phyloP scores from a whole-genome alignment of 2,888 invertebrate genomes.

The Girardia tigrina region DNA sequence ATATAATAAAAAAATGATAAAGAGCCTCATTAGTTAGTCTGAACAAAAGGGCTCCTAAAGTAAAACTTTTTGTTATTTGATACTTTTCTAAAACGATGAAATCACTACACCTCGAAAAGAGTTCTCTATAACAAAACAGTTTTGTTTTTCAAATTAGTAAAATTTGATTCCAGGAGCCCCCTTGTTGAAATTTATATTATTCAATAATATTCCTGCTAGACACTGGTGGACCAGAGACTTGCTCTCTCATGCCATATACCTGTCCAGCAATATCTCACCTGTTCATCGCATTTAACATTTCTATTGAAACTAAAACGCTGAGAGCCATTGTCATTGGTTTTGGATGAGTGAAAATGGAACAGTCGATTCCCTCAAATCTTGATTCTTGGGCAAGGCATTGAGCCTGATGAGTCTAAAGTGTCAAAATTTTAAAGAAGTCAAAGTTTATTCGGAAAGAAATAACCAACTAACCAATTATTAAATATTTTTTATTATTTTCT shows the following conservation, averaged over 20 bases:
- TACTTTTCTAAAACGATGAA: background rate
- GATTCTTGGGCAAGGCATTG: conserved; percentile 50
- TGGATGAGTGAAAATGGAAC: conserved; percentile 34
- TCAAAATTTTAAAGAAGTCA: too few relatives aligned
- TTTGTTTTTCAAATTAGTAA: background rate
- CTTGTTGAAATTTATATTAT: background rate
- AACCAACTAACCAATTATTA: too few relatives aligned
- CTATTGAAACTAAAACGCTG: conserved; percentile 97
- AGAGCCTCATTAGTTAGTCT: conserved; percentile 20
- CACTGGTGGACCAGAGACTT: background rate
- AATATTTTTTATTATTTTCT: too few relatives aligned
- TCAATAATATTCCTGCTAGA: conserved; percentile 10
- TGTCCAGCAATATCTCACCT: conserved; percentile 55
- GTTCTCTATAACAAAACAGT: conserved; percentile 7
- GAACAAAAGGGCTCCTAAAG: conserved; percentile 17
- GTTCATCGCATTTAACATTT: conserved; percentile 99
- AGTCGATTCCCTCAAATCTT: conserved; percentile 38
- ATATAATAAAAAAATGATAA: background rate
- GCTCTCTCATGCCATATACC: background rate
- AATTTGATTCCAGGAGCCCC: conserved; percentile 7
- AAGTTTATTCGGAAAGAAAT: too few relatives aligned
- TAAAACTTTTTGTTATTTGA: conserved; percentile 17
- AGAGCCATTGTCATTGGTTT: conserved; percentile 68
- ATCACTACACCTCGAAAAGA: too few relatives aligned
- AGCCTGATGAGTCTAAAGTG: conserved; percentile 48